A percentile compares a stretch with the other conserved stretches of the same genome.
phyloP scores from a whole-genome alignment of 2,113 vertebrate species.

The Reinhardtius hippoglossoides region DNA sequence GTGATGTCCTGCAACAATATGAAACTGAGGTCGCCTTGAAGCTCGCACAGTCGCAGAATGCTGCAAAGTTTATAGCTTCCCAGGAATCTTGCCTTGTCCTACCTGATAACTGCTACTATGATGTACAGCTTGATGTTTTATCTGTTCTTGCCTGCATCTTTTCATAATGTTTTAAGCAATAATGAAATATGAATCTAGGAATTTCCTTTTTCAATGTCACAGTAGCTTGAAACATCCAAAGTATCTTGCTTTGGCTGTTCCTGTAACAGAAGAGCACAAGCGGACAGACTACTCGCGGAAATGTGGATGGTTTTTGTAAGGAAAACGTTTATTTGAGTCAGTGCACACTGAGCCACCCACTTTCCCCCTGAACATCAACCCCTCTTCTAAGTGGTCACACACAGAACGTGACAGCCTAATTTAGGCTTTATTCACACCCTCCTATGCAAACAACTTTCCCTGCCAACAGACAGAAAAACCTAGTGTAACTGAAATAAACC shows the following conservation, averaged over 20 bases:
- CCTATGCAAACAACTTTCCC: constrained; percentile 71
- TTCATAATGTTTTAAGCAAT: constrained; percentile 36
- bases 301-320: constrained; percentile 44
- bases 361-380: constrained; percentile 48
- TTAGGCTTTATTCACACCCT: constrained; percentile 79
- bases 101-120: constrained; percentile 6
- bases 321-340: constrained; percentile 60
- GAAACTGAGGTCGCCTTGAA: constrained; percentile 61
- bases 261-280: constrained; percentile 54
- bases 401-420: constrained; percentile 75
- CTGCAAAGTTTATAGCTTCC: constrained; percentile 44
- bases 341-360: constrained; percentile 51
- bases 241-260: constrained; percentile 44
- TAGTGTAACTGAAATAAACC: constrained; percentile 60
- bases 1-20: constrained; percentile 47
- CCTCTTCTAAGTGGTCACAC: constrained; percentile 56
- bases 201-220: constrained; percentile 49
- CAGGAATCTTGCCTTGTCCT: constrained; percentile 10
- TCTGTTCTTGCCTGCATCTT: constrained; percentile 10
- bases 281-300: constrained; percentile 60
- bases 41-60: constrained; percentile 40
- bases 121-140: constrained; percentile 17
- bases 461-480: constrained; percentile 79
- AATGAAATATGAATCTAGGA: constrained; percentile 27
- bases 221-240: constrained; percentile 55